Percentiles rank a stretch among this genome's conserved stretches.
phyloP scores from a whole-genome alignment of 2,113 vertebrate genomes.

The Gopherus flavomarginatus region DNA sequence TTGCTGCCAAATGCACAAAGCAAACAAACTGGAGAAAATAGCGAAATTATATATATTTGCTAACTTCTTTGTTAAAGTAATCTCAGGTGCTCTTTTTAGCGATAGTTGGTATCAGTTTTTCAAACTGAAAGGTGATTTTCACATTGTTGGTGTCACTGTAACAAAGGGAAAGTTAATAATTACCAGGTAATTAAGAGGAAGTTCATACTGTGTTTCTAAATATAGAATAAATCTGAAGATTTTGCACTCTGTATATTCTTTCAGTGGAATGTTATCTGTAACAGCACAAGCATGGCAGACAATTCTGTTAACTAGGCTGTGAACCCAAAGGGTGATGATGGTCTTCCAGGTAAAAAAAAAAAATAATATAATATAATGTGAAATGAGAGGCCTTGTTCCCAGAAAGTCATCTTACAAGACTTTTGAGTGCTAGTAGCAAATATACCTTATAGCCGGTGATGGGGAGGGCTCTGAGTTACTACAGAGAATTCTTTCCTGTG shows the following conservation, averaged over 20 bases:
- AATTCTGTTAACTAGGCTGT: neutral
- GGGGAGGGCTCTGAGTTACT: too few species aligned
- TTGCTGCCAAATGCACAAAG: neutral
- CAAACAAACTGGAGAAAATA: neutral
- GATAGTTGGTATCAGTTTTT: neutral
- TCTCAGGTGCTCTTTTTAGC: neutral
- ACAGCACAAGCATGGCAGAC: neutral
- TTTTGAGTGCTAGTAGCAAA: neutral
- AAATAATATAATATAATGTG: neutral
- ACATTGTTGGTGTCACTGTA: neutral
- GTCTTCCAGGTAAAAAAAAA: neutral
- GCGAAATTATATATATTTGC: neutral
- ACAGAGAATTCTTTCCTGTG: too few species aligned
- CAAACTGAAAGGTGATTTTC: neutral
- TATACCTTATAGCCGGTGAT: too few species aligned
- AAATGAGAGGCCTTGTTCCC: neutral
- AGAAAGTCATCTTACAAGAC: neutral
- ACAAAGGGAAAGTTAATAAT: neutral
- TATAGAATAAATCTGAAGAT: neutral
- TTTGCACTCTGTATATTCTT: neutral
- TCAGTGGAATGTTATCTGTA: accelerated
- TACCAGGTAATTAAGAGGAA: neutral
- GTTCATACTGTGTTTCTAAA: neutral
- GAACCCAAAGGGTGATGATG: neutral
- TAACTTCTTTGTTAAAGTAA: neutral